phyloP scores from a whole-genome alignment of 2,797 vertebrate genomes.

The Sparidentex hasta region DNA sequence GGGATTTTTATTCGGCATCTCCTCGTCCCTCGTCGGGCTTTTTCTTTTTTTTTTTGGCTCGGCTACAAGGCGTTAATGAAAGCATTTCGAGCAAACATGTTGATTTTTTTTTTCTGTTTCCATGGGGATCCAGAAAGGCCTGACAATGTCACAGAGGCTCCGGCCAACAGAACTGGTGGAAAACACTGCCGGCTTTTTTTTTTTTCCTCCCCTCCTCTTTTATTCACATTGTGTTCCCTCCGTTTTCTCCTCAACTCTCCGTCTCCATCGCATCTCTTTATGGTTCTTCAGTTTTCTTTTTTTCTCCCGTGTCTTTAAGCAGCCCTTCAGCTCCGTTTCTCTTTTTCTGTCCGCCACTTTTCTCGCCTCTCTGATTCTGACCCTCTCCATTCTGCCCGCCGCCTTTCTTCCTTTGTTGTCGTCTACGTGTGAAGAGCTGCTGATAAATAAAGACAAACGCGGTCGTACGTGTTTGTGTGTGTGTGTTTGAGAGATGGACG shows the following conservation, averaged over 20 bases:
- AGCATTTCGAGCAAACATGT: conserved; percentile 79
- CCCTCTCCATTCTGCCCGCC: conserved; percentile 54
- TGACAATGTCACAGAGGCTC: conserved; percentile 74
- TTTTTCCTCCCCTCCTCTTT: conserved; percentile 9
- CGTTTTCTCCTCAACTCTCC: conserved; percentile 24
- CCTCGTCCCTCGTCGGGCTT: conserved; percentile 52
- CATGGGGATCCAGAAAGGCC: conserved; percentile 69
- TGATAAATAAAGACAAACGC: conserved; percentile 83
- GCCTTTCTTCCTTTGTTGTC: conserved; percentile 74
- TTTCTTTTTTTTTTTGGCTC: conserved; percentile 65
- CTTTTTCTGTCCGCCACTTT: conserved; percentile 52
- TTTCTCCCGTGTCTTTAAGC: conserved; percentile 28
- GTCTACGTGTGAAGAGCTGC: conserved; percentile 75
- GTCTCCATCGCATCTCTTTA: not conserved
- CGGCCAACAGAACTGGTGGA: conserved; percentile 63
- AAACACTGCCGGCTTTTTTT: conserved; percentile 29
- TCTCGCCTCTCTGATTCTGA: conserved; percentile 28
- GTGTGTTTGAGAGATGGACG: conserved; percentile 70
- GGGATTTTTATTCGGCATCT: conserved; percentile 56
- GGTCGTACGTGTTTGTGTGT: conserved; percentile 39
- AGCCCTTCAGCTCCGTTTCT: conserved; percentile 48
- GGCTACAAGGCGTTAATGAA: conserved; percentile 72
- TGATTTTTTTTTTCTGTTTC: conserved; percentile 71
- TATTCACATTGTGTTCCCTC: conserved; percentile 24
- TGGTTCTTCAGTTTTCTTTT: conserved; percentile 6